Conservation (phyloP, 2,888 invertebrate genomes). For the Mycogona germanica region DNA sequence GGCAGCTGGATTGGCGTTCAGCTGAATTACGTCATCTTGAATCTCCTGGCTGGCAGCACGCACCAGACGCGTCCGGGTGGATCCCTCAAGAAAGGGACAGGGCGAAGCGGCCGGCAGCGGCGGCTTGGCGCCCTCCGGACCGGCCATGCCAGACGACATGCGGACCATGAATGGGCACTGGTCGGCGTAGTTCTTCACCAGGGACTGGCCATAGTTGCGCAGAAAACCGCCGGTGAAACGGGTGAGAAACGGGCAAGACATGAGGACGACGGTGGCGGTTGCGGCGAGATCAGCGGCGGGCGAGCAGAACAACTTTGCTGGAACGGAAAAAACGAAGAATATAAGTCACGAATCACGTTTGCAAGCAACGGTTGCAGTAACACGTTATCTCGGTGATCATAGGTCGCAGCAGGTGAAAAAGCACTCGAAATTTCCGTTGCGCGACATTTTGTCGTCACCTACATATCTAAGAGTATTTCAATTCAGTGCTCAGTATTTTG, state of each 20-base stretch:
- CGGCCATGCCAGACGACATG: slow-evolving; percentile 21
- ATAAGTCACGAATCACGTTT: no score
- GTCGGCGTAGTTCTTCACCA: slow-evolving; percentile 65
- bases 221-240: slow-evolving; percentile 65
- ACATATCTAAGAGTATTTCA: no score
- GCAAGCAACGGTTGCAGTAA: no score
- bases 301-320: no score
- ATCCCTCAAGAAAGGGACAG: slow-evolving; percentile 48
- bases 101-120: neutral
- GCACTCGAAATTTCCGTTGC: no score
- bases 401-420: no score
- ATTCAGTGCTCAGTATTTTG: no score
- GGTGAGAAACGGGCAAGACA: slow-evolving; percentile 82
- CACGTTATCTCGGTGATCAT: no score
- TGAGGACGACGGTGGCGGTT: no score
- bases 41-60: slow-evolving; percentile 55
- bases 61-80: slow-evolving; percentile 35
- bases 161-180: slow-evolving; percentile 66
- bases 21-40: slow-evolving; percentile 47
- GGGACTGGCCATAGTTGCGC: slow-evolving; percentile 61
- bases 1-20: slow-evolving; percentile 16
- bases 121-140: slow-evolving; percentile 9
- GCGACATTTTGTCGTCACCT: no score
- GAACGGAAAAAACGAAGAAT: no score
- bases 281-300: no score